Evolutionary conservation across 2,797 vertebrate species (phyloP).

Genomic region (Bovichtus diacanthus): DNA sequence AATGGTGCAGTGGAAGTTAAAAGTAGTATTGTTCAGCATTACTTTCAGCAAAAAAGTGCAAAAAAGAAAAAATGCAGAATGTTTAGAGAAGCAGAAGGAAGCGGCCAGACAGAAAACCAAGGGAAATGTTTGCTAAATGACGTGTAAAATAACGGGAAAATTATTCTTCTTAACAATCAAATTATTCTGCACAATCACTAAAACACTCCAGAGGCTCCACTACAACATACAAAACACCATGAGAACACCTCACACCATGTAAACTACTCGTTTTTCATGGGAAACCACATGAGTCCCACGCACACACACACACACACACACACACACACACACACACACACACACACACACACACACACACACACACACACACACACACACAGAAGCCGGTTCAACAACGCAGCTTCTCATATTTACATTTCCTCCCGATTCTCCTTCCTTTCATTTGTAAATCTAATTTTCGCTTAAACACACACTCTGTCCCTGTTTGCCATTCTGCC

Average conservation of each 20-base stretch:
- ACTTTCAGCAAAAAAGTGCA: background rate
- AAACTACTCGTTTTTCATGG: constrained; percentile 29
- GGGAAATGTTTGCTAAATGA: too few relatives aligned
- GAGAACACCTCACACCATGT: constrained; percentile 30
- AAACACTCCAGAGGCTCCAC: background rate
- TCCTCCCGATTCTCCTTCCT: background rate
- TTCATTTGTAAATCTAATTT: constrained; percentile 2
- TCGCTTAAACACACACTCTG: background rate
- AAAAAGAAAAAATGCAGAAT: background rate
- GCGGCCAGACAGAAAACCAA: background rate
- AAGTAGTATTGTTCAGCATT: background rate
- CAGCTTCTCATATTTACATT: background rate
- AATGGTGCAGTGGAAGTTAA: background rate
- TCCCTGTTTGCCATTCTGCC: constrained; percentile 32
- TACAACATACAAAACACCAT: too few relatives aligned
- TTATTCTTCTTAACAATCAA: too few relatives aligned
- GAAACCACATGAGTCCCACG: constrained; percentile 46
- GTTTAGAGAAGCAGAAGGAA: background rate
- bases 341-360: background rate
- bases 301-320: constrained; percentile 4
- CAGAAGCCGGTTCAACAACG: background rate
- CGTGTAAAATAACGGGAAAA: too few relatives aligned
- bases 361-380: constrained; percentile 17
- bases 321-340: background rate
- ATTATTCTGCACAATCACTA: background rate